Evolutionary conservation across 2,113 vertebrate species (phyloP).

Genomic region (Triplophysa rosa): DNA sequence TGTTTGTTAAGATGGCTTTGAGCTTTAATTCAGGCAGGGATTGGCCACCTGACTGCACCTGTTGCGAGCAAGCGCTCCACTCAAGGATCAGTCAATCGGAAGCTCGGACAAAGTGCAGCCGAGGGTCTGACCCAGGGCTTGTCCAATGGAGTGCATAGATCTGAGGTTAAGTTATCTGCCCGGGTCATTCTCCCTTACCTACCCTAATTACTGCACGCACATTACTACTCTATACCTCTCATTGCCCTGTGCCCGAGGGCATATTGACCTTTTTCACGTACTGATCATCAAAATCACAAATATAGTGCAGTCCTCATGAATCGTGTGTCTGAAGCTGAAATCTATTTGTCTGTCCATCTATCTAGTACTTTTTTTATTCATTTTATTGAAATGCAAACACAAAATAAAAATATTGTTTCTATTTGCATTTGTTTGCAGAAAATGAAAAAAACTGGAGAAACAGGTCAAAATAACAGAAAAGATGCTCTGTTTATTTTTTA

Average conservation of each 20-base stretch:
- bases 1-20: constrained; percentile 78
- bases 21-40: constrained; percentile 50
- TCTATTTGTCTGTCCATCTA: too few relatives aligned
- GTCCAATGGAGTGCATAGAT: constrained; percentile 76
- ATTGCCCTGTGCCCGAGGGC: constrained; percentile 33
- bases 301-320: too few relatives aligned
- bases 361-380: too few relatives aligned
- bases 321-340: too few relatives aligned
- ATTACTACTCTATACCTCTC: constrained; percentile 64
- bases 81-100: constrained; percentile 51
- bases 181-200: constrained; percentile 61
- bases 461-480: too few relatives aligned
- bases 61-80: constrained; percentile 30
- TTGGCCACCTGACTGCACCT: constrained; percentile 31
- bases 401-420: too few relatives aligned
- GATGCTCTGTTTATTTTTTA: too few relatives aligned
- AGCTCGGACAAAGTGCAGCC: constrained; percentile 55
- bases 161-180: constrained; percentile 79
- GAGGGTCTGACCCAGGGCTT: constrained; percentile 65
- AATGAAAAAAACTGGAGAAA: too few relatives aligned
- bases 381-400: too few relatives aligned
- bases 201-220: constrained; percentile 71
- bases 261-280: constrained; percentile 20
- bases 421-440: too few relatives aligned
- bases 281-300: neutral